Evolutionary conservation across 2,888 invertebrate genomes (phyloP), one percentile per base, ranked within the genome.

Genomic region (Loripinus fragilis): DNA sequence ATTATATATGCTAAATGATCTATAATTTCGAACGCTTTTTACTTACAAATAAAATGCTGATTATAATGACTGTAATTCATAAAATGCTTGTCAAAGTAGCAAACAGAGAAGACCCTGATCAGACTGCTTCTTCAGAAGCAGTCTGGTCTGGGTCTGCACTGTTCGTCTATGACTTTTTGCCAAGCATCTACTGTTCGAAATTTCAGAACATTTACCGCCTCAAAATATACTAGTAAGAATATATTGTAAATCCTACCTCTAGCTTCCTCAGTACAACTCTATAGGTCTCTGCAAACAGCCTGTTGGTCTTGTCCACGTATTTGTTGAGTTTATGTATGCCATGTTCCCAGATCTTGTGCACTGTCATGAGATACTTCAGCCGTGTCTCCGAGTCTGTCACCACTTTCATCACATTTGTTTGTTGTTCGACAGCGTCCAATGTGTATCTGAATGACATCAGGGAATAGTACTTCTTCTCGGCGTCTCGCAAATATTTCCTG

Each of bases 401-500:
- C 95, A 85, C 86, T 41, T 79, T 76, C 48, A 85, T 80, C 55
- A 83, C 84, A 7, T 86, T 84, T 45, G 89, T 86, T 55, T 85
- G 83, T 69, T 64, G 71, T 77, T 81, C 96, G 95, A 80, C 96
- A 93, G 87, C 86, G 41, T 86, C 87, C 45, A 88, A 71, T 75
- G 90, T 85, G 80, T 85, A 77, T 80, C 86, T 38, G 87, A 97
- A 95, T 0, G 98, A 97, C 94, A 97, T 96, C 75, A 96, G 96
- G 0, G 96, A 96, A 75, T 97, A 94, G 89, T 96, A 96, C 87
- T 96, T 96, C 75, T 98, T 95, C 92, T 98, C 98, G 0, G 95
- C 95, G 92, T 98, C 97, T 48, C 97, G 95, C 77, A 98, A 95
- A 93, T 98, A 98, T 90, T 96, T 96, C 90, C 96, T 96, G 90